phyloP scores from a whole-genome alignment of 2,113 vertebrate genomes.

The Gymnobelideus leadbeateri region DNA sequence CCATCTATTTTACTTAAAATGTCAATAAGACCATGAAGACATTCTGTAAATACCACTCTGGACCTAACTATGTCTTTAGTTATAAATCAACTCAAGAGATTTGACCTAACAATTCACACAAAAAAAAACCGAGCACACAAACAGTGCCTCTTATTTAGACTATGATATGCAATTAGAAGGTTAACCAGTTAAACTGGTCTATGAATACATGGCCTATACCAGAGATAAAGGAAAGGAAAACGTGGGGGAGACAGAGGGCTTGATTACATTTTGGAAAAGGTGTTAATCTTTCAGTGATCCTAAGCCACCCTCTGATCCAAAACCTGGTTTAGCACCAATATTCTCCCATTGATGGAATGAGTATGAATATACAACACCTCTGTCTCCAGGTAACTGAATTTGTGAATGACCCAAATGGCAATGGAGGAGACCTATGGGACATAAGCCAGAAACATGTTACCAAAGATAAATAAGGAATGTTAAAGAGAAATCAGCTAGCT shows the following conservation, averaged over 20 bases:
- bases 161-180: neutral
- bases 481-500: neutral
- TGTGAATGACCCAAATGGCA: neutral
- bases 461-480: neutral
- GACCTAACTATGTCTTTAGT: neutral
- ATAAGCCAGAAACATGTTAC: neutral
- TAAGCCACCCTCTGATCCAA: neutral
- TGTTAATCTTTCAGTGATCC: neutral
- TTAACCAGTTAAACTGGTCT: neutral
- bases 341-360: neutral
- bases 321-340: neutral
- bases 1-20: constrained; percentile 2
- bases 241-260: neutral
- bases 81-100: neutral
- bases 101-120: neutral
- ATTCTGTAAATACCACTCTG: neutral
- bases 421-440: neutral
- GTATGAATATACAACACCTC: neutral
- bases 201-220: neutral
- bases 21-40: neutral
- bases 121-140: neutral
- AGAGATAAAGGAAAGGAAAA: neutral
- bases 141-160: neutral
- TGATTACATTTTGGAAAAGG: neutral
- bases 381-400: neutral